phyloP scores from a whole-genome alignment of 2,888 invertebrate genomes.

The Globia sparganii region DNA sequence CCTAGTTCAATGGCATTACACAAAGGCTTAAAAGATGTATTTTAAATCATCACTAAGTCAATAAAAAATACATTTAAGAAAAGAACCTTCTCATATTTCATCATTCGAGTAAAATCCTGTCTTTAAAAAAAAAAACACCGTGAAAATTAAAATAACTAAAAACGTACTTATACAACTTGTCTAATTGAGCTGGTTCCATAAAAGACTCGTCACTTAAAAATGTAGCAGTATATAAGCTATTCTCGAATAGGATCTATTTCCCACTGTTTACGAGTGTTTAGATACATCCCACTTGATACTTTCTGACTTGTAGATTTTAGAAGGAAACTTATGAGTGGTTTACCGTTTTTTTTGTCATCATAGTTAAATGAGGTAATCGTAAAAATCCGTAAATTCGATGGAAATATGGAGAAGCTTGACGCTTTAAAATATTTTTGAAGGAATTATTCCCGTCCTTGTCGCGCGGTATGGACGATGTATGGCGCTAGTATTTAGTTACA shows the following conservation, averaged over 20 bases:
- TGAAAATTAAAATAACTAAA: not conserved
- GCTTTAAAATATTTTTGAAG: too few relatives aligned
- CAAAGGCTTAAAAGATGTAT: too few relatives aligned
- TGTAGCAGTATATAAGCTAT: conserved; percentile 72
- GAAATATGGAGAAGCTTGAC: too few relatives aligned
- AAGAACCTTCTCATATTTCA: not conserved
- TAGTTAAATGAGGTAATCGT: too few relatives aligned
- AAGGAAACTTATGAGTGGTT: too few relatives aligned
- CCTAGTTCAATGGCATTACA: not conserved
- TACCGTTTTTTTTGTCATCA: not conserved
- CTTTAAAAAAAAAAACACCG: not conserved
- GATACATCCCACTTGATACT: conserved; percentile 58
- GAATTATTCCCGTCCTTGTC: too few relatives aligned
- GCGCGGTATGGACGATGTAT: too few relatives aligned
- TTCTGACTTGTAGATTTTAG: conserved; percentile 12
- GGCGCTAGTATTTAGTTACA: too few relatives aligned
- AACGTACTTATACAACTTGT: conserved; percentile 18
- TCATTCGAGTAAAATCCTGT: accelerated
- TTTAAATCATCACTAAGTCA: too few relatives aligned
- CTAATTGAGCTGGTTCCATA: conserved; percentile 27
- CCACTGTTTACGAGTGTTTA: conserved; percentile 62
- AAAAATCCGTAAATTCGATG: too few relatives aligned
- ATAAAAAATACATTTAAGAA: not conserved
- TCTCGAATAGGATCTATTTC: conserved; percentile 71
- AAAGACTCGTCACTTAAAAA: conserved; percentile 73